Evolutionary conservation across 2,888 invertebrate species (phyloP), one percentile per base, ranked within the genome.

Genomic region (Dynastes hyllus): DNA sequence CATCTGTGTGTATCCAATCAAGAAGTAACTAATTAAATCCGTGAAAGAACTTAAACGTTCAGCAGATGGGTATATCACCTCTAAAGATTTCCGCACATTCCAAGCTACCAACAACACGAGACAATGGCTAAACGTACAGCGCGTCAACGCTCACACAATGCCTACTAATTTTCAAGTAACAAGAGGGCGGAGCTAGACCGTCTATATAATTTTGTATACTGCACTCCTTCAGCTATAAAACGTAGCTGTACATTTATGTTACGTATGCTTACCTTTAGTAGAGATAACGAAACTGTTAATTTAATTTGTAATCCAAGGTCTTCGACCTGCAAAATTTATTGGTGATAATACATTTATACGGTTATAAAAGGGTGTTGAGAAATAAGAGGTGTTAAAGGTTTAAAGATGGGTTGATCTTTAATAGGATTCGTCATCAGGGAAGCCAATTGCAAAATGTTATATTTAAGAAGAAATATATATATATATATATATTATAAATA

Each of bases 211-310:
- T 69, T 69, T 69, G 51, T 69, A 50, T 69, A 51, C 51, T 69
- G 40, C 51, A 51, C 27, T 51, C 32, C 63, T 27, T 51, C 51
- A 22, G 51, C 51, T 40, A 69, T 69, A 51, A 69, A 69, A 29
- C 29, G 51, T 69, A 69, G 51, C 69, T 69, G 69, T 69, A 69
- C 69, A 69, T 69, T 69, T 69, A 69, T 69, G 27, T 27, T 22
- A 16, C 50, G 51, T 29, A 13, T 45, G 9, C 45, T 45, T 45
- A 11, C 45, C 11, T 45, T 45, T 45, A 1, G 45, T 8, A 51
- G 50, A 69, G 51, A 50, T 67, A 67, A 67, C 40, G 67, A 69
- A n/a, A n/a, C 50, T 16, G 69, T 50, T 51, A 69, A 69, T 69
- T 69, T 69, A 69, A 8, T 29, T 13, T 22, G 13, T 69, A 51